Evolutionary conservation across 1,140 invertebrate genomes (phyloP).

Genomic region (Hyles euphorbiae): DNA sequence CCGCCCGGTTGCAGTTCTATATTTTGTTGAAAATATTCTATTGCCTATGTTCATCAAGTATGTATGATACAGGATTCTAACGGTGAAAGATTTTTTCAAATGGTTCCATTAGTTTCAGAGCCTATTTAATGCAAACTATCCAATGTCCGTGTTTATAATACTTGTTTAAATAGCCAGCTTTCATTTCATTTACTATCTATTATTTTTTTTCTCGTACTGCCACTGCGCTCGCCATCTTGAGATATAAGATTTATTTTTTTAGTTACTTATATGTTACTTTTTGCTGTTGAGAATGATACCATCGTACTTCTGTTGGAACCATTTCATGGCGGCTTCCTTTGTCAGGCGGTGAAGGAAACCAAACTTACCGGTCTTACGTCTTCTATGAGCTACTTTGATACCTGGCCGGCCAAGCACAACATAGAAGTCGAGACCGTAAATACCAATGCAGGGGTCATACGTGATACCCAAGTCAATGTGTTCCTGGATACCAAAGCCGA

Average conservation of each 20-base stretch:
- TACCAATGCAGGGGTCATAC: slow-evolving; percentile 99
- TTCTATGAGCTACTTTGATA: slow-evolving; percentile 96
- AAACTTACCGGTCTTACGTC: slow-evolving; percentile 93
- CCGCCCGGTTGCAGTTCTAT: too few species aligned
- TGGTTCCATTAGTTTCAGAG: too few species aligned
- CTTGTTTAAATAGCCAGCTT: too few species aligned
- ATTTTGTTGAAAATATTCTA: too few species aligned
- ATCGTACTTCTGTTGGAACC: slow-evolving; percentile 99
- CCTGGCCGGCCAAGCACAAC: slow-evolving; percentile 98
- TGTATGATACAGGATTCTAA: too few species aligned
- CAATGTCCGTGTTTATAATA: too few species aligned
- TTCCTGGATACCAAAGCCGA: slow-evolving; percentile 99
- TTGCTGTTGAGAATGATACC: slow-evolving; percentile 92
- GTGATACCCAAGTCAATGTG: slow-evolving; percentile 99
- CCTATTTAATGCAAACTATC: too few species aligned
- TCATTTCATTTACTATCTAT: too few species aligned
- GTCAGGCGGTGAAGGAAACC: slow-evolving; percentile 94
- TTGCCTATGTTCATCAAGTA: too few species aligned
- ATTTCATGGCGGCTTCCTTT: slow-evolving; percentile 99
- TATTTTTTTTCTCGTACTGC: too few species aligned
- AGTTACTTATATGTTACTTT: slow-evolving; percentile 70
- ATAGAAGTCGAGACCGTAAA: slow-evolving; percentile 99
- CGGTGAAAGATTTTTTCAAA: too few species aligned
- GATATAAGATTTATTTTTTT: slow-evolving; percentile 49
- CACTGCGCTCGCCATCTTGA: too few species aligned